Evolutionary conservation across 1,140 invertebrate species (phyloP).

Genomic region (Eciton burchellii): DNA sequence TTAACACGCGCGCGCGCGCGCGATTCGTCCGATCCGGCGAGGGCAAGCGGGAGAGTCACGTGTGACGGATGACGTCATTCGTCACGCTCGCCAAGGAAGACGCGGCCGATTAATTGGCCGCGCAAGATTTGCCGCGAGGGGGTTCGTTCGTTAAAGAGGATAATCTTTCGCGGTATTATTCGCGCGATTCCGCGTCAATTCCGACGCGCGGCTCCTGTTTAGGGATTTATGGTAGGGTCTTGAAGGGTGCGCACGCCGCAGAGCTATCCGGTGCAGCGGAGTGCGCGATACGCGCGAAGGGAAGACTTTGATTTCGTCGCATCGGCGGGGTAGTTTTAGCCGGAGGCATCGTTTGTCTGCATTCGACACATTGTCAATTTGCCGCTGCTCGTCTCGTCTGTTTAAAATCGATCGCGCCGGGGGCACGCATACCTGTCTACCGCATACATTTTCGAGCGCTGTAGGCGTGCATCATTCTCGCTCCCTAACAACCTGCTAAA

Average conservation of each 20-base stretch:
- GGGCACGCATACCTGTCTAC: slow-evolving; percentile 72
- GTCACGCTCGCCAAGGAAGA: too few relatives aligned
- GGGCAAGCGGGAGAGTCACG: neutral
- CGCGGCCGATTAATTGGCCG: too few relatives aligned
- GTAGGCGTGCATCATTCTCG: slow-evolving; percentile 47
- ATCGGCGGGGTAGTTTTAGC: slow-evolving; percentile 78
- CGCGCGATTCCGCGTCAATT: slow-evolving; percentile 7
- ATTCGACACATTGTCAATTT: slow-evolving; percentile 85
- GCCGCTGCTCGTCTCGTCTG: slow-evolving; percentile 76
- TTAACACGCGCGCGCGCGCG: slow-evolving; percentile 10
- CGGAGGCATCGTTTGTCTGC: slow-evolving; percentile 81
- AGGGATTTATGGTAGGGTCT: neutral
- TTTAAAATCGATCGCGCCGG: slow-evolving; percentile 83
- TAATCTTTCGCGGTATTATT: neutral
- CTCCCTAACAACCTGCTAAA: slow-evolving; percentile 55
- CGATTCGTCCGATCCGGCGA: neutral
- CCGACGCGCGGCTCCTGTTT: neutral
- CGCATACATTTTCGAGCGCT: slow-evolving; percentile 66
- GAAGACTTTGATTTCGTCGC: slow-evolving; percentile 60
- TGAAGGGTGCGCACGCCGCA: neutral
- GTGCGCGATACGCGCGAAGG: neutral
- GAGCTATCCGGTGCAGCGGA: slow-evolving; percentile 14
- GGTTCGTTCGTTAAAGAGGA: neutral
- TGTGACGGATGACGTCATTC: neutral
- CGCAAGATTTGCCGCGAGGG: neutral